A percentile compares a stretch with the other conserved stretches of the same genome.
Conservation (phyloP, 2,113 vertebrate species). For the Platysternon megacephalum region DNA sequence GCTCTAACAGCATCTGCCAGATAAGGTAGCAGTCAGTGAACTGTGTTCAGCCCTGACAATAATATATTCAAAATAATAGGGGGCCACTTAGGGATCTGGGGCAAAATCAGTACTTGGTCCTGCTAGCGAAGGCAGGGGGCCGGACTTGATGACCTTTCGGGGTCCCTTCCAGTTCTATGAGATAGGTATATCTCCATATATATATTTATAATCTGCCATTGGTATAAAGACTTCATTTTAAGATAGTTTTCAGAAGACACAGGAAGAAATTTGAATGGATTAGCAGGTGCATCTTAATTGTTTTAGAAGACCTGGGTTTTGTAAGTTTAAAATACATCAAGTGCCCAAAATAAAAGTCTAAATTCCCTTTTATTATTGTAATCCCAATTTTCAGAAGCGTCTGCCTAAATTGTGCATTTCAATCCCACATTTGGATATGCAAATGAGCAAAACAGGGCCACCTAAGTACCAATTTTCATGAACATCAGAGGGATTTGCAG, state of each 20-base stretch:
- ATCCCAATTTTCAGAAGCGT: neutral
- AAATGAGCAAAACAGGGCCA: neutral
- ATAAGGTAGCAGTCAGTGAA: neutral
- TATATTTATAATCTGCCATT: neutral
- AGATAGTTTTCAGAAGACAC: neutral
- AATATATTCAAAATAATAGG: neutral
- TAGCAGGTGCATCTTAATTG: neutral
- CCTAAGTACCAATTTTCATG: neutral
- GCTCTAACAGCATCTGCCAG: neutral
- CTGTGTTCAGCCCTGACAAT: neutral
- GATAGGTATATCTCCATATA: too few species aligned
- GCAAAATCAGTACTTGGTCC: too few species aligned
- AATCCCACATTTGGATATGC: neutral
- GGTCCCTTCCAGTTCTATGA: too few species aligned
- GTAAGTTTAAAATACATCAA: neutral
- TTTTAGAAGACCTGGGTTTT: neutral
- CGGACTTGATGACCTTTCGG: too few species aligned
- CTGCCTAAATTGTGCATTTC: neutral
- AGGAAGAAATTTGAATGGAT: rapidly evolving
- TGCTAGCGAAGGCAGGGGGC: too few species aligned
- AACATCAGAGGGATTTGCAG: neutral
- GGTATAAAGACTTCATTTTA: neutral
- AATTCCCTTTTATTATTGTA: neutral
- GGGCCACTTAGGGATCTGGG: too few species aligned
- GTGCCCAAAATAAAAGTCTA: neutral